Conservation (phyloP, 1,140 invertebrate genomes). For the Arion vulgaris region DNA sequence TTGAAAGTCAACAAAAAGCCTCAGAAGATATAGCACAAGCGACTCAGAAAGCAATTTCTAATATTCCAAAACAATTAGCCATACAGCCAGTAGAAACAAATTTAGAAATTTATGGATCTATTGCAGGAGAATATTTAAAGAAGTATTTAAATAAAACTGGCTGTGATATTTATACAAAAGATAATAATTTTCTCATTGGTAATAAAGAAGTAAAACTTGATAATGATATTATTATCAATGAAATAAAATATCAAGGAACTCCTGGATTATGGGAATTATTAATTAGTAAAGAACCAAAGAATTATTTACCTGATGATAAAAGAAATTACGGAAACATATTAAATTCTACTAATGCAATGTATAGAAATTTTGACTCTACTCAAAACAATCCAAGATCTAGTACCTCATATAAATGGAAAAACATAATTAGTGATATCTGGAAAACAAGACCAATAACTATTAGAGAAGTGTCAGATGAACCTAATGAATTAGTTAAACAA, state of each 20-base stretch:
- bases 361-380: not conserved
- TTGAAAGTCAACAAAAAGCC: too few relatives aligned
- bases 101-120: too few relatives aligned
- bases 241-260: not conserved
- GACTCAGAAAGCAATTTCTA: too few relatives aligned
- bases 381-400: not conserved
- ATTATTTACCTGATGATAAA: not conserved
- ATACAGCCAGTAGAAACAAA: too few relatives aligned
- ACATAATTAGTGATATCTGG: not conserved
- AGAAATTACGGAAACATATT: not conserved
- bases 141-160: too few relatives aligned
- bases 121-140: too few relatives aligned
- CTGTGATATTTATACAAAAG: too few relatives aligned
- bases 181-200: too few relatives aligned
- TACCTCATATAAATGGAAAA: not conserved
- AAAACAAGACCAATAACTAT: not conserved
- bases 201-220: too few relatives aligned
- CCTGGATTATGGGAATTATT: conserved; percentile 1
- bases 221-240: too few relatives aligned
- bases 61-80: too few relatives aligned
- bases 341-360: not conserved
- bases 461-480: not conserved
- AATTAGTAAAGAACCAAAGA: not conserved
- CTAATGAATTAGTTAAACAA: not conserved
- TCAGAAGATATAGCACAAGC: too few relatives aligned